Percentiles rank a stretch among this genome's conserved stretches.
phyloP scores from a whole-genome alignment of 2,888 invertebrate species.

The Plebejus melissa region DNA sequence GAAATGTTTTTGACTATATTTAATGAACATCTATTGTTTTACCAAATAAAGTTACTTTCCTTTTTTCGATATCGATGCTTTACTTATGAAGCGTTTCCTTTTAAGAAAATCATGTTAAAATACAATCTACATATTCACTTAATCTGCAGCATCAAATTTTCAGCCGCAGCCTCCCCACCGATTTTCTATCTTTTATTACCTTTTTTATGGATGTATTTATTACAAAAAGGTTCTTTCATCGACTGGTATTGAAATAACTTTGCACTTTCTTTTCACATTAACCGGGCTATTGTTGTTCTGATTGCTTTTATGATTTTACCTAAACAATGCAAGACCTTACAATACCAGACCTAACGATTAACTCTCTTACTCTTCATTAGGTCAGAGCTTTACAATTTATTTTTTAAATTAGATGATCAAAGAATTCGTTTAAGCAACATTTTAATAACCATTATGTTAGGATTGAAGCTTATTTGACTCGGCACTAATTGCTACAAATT shows the following conservation, averaged over 20 bases:
- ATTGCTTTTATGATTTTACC: slow-evolving; percentile 49
- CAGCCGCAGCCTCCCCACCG: not conserved
- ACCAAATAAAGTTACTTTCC: too few species aligned
- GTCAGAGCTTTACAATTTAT: not conserved
- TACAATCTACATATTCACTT: not conserved
- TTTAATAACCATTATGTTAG: too few species aligned
- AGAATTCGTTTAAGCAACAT: not conserved
- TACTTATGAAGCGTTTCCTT: too few species aligned
- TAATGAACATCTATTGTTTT: too few species aligned
- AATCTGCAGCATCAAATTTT: not conserved
- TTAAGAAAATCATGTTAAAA: not conserved
- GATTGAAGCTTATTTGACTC: too few species aligned
- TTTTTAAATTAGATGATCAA: not conserved
- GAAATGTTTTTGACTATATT: too few species aligned
- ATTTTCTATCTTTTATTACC: not conserved
- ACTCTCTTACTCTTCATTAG: not conserved
- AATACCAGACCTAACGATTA: slow-evolving; percentile 13
- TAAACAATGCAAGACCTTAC: slow-evolving; percentile 36
- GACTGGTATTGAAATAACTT: slow-evolving; percentile 21
- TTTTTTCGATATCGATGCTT: too few species aligned
- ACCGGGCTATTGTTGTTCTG: slow-evolving; percentile 42
- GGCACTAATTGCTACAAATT: too few species aligned
- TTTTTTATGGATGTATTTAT: slow-evolving; percentile 19
- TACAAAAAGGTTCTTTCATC: slow-evolving; percentile 25
- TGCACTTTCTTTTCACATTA: slow-evolving; percentile 26